These are phyloP conservation scores for Anagrus nilaparvatae DNA, from an alignment of 1,140 invertebrate species.

Conservation along the genomic window DNA sequence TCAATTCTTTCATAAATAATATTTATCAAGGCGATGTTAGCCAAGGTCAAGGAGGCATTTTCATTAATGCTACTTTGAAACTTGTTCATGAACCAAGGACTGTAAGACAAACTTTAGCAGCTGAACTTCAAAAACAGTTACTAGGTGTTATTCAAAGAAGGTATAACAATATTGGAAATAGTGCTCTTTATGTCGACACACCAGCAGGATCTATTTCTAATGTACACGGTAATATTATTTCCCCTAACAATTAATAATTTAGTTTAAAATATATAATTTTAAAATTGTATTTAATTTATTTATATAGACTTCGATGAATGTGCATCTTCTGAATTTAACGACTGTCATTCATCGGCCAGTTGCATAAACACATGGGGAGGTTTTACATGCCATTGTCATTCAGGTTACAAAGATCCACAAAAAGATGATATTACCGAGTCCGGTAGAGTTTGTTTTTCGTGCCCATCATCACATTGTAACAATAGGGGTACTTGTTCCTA, in stretches of 20 bases:
- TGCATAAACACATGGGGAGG: conserved; percentile 87
- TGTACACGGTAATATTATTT: conserved; percentile 44
- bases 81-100: conserved; percentile 50
- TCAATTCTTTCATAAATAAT: conserved; percentile 68
- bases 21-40: conserved; percentile 64
- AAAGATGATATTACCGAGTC: conserved; percentile 50
- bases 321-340: conserved; percentile 71
- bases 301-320: conserved; percentile 83
- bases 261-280: too few species aligned
- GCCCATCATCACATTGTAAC: conserved; percentile 68
- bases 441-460: conserved; percentile 66
- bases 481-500: conserved; percentile 75
- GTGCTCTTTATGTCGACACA: conserved; percentile 71
- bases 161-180: conserved; percentile 78
- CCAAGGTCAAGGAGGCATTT: conserved; percentile 58
- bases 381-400: conserved; percentile 74
- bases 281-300: conserved; percentile 1
- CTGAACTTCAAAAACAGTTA: conserved; percentile 71
- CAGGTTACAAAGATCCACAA: conserved; percentile 68
- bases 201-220: conserved; percentile 64
- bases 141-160: conserved; percentile 70
- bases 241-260: too few species aligned
- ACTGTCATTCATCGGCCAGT: conserved; percentile 75
- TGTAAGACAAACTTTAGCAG: conserved; percentile 52
- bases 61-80: conserved; percentile 73